Evolutionary conservation across 2,797 vertebrate species (phyloP).

Genomic region (Zenarchopterus dispar): DNA sequence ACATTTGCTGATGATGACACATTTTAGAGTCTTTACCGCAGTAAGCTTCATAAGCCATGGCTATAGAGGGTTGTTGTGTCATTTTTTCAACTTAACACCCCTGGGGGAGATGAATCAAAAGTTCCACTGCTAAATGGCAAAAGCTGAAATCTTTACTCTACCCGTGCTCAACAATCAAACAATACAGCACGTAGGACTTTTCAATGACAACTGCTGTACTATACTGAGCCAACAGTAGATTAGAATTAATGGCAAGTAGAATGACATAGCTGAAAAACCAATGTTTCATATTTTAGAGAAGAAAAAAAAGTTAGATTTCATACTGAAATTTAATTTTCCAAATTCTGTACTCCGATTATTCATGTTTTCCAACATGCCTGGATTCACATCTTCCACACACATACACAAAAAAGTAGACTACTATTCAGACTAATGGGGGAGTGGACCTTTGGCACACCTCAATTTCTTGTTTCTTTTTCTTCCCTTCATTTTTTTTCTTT

Average conservation of each 20-base stretch:
- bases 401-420: slow-evolving; percentile 42
- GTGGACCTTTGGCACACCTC: slow-evolving; percentile 33
- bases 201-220: slow-evolving; percentile 25
- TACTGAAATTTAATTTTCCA: background rate
- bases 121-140: slow-evolving; percentile 24
- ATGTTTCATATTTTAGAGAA: too few relatives aligned
- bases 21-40: slow-evolving; percentile 11
- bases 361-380: slow-evolving; percentile 45
- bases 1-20: slow-evolving; percentile 37
- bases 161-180: slow-evolving; percentile 8
- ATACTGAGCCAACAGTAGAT: slow-evolving; percentile 10
- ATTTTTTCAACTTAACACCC: slow-evolving; percentile 32
- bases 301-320: slow-evolving; percentile 19
- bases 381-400: slow-evolving; percentile 54
- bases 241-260: too few relatives aligned
- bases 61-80: slow-evolving; percentile 30
- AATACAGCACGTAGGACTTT: slow-evolving; percentile 17
- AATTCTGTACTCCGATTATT: background rate
- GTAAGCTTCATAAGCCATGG: slow-evolving; percentile 36
- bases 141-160: slow-evolving; percentile 20
- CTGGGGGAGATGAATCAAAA: slow-evolving; percentile 7
- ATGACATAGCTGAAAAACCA: too few relatives aligned
- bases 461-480: too few relatives aligned
- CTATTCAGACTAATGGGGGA: slow-evolving; percentile 48
- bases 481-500: slow-evolving; percentile 26